Base-by-base conservation (phyloP, 1,140 invertebrate genomes). In the Mesaphorura yosii region DNA sequence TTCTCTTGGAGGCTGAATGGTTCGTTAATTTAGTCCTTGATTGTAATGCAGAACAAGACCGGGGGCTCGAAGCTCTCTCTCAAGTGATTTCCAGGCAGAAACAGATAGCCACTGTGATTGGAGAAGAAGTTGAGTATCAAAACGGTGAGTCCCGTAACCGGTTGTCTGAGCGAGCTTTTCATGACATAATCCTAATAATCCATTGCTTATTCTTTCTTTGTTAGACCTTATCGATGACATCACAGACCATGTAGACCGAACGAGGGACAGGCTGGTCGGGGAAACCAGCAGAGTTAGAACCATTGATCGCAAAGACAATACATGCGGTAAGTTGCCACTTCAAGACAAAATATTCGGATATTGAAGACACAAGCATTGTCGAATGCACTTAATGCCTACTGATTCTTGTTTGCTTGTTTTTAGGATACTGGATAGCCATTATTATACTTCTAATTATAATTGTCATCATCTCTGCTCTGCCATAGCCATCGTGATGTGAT, bases 181-280 rank as follows among this genome's bases (percentile, higher is more conserved):
- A 15, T 29, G 2, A 31, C n/a, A 37, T 6, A 23, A 19, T 51
- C 10, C 10, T 41, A 41, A 41, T 20, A 55, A 25, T 29, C 42
- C 19, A 56, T 51, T 28, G 38, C 25, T 37, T 49, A 61, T 58
- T 57, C 66, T 62, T 73, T 76, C 48, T n/a, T n/a, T n/a, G n/a
- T n/a, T 64, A 86, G 84, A 83, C 66, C 76, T 89, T 53, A 75
- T 89, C 49, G 84, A 87, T 64, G 83, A 86, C 69, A 75, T 89
- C 39, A 78, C 78, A 1, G 77, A 80, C 48, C 79, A 80, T 53
- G 79, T 85, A 67, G 84, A 86, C 53, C 67, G 74, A 48, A 84
- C 82, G 1, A 78, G 81, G 60, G 68, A 74, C 37, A 71, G 81
- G 48, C 70, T 88, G 34, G 71, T 78, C 39, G 71, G 72, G 12